Percentiles rank a stretch among this genome's conserved stretches.
These are phyloP conservation scores for Pachyramphus minor DNA, from an alignment of 2,113 vertebrate genomes.

Conservation along the genomic window DNA sequence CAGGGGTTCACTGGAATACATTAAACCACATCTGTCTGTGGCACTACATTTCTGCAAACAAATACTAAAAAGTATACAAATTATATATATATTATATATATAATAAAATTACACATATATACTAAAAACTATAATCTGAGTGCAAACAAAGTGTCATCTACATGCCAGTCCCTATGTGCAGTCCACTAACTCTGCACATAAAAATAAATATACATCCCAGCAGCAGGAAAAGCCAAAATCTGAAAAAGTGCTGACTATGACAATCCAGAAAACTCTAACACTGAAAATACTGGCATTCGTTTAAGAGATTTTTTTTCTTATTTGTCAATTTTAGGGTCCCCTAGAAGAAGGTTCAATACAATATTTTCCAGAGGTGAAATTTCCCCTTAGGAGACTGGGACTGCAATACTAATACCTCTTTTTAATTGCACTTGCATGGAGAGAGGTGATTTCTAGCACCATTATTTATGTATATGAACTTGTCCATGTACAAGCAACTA, in stretches of 20 bases:
- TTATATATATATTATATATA: too few relatives aligned
- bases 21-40: background rate
- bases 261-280: background rate
- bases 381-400: background rate
- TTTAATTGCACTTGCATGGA: background rate
- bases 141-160: background rate
- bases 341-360: background rate
- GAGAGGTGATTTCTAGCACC: slow-evolving; percentile 4
- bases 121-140: background rate
- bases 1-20: background rate
- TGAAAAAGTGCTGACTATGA: background rate
- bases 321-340: background rate
- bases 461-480: slow-evolving; percentile 12
- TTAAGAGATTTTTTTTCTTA: background rate
- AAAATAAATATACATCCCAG: background rate
- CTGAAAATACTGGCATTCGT: background rate
- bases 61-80: background rate
- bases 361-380: background rate
- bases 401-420: background rate
- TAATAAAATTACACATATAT: too few relatives aligned
- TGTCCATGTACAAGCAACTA: background rate
- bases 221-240: background rate
- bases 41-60: background rate
- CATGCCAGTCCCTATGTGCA: background rate
- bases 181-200: background rate